Conservation (phyloP, 1,140 invertebrate genomes). For the Melitaea cinxia region DNA sequence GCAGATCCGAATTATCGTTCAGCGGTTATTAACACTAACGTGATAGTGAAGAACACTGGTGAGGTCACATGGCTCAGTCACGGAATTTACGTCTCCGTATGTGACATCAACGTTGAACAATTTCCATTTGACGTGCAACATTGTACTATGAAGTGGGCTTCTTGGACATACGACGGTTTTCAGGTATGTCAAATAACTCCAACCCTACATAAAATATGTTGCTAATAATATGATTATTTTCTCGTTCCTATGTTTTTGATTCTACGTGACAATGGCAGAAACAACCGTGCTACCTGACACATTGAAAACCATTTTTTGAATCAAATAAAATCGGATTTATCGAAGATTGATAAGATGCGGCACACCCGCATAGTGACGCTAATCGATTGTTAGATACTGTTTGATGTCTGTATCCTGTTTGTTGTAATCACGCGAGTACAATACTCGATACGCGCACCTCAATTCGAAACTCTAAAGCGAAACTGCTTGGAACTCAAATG, state of each 20-base stretch:
- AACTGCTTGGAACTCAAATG: background rate
- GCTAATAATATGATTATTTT: too few relatives aligned
- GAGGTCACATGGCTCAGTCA: slow-evolving; percentile 91
- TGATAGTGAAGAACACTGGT: slow-evolving; percentile 88
- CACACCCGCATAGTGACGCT: too few relatives aligned
- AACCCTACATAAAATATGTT: too few relatives aligned
- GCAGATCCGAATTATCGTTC: slow-evolving; percentile 91
- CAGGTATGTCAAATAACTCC: slow-evolving; percentile 84
- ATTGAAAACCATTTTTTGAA: too few relatives aligned
- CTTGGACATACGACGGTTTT: slow-evolving; percentile 98
- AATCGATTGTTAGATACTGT: background rate
- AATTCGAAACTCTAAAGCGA: background rate
- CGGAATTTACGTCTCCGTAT: slow-evolving; percentile 93
- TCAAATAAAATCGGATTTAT: too few relatives aligned
- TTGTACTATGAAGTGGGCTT: slow-evolving; percentile 96
- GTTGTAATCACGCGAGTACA: background rate
- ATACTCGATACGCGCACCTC: background rate
- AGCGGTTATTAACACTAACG: slow-evolving; percentile 91
- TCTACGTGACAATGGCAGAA: too few relatives aligned
- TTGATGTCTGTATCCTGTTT: background rate
- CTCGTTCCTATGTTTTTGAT: too few relatives aligned
- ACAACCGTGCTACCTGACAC: too few relatives aligned
- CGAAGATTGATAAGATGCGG: background rate
- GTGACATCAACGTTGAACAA: slow-evolving; percentile 96
- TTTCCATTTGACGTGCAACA: slow-evolving; percentile 97